These are phyloP conservation scores for Dasypogon diadema DNA, from an alignment of 2,888 invertebrate genomes.

Conservation along the genomic window DNA sequence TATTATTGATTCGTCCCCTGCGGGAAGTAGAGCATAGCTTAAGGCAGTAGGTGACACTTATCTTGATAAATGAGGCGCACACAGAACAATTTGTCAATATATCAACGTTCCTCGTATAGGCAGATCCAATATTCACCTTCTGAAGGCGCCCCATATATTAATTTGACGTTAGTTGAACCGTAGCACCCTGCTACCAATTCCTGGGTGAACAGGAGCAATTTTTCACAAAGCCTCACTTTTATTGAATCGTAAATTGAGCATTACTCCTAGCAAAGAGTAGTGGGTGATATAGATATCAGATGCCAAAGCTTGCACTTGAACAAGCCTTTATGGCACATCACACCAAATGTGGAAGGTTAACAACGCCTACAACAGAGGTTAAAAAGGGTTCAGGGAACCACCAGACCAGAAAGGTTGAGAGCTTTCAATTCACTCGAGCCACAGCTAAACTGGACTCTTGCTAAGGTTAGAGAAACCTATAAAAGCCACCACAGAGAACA, in stretches of 20 bases:
- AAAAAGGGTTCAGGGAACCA: neutral
- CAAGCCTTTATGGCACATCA: neutral
- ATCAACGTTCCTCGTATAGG: conserved; percentile 22
- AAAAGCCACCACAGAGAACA: neutral
- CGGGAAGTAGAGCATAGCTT: neutral
- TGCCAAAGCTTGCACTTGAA: neutral
- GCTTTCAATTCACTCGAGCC: neutral
- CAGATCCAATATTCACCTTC: conserved; percentile 15
- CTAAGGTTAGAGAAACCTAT: neutral
- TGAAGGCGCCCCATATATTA: conserved; percentile 1
- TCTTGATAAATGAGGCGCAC: conserved; percentile 37
- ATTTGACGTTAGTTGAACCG: neutral
- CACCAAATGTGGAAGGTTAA: neutral
- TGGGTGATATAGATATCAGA: neutral
- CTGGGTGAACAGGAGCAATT: conserved; percentile 1
- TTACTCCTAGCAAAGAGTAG: neutral
- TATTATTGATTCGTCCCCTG: conserved; percentile 20
- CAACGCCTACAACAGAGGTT: neutral
- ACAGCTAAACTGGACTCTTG: neutral
- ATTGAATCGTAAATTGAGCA: conserved; percentile 37
- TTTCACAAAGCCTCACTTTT: conserved; percentile 10
- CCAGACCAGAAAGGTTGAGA: neutral
- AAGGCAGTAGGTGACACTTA: conserved; percentile 4
- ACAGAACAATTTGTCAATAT: conserved; percentile 23
- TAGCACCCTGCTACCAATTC: neutral